A percentile compares a stretch with the other conserved stretches of the same genome.
These are phyloP conservation scores for Okapia johnstoni DNA, from an alignment of 2,113 vertebrate genomes.

Conservation along the genomic window DNA sequence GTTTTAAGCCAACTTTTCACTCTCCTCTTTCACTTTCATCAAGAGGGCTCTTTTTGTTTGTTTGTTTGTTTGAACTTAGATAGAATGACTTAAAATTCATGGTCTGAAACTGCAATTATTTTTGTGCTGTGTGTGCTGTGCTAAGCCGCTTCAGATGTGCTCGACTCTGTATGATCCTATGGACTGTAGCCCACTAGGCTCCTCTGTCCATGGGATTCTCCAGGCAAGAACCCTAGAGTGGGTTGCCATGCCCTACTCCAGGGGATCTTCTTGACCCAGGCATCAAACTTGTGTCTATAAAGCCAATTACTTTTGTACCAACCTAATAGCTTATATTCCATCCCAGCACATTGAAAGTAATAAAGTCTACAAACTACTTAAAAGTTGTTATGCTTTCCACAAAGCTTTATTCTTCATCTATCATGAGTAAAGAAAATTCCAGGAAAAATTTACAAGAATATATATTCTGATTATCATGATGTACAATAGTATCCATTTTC, in stretches of 20 bases:
- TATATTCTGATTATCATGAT: slow-evolving; percentile 41
- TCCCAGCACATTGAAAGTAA: background rate
- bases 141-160: background rate
- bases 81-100: background rate
- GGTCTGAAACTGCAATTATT: background rate
- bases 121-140: background rate
- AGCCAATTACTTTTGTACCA: background rate
- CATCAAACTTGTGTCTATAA: background rate
- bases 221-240: background rate
- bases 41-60: background rate
- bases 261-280: background rate
- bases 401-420: slow-evolving; percentile 28
- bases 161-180: background rate
- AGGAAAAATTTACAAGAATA: slow-evolving; percentile 50
- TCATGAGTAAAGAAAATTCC: slow-evolving; percentile 26
- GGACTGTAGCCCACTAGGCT: background rate
- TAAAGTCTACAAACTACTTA: slow-evolving; percentile 34
- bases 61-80: background rate
- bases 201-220: background rate
- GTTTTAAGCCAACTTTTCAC: background rate
- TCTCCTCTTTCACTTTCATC: background rate
- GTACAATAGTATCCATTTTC: background rate
- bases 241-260: fast-evolving
- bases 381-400: background rate
- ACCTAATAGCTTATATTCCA: background rate